Percentiles rank a stretch among this genome's conserved stretches.
phyloP scores from a whole-genome alignment of 2,113 vertebrate genomes.

The Chloroceryle aenea region DNA sequence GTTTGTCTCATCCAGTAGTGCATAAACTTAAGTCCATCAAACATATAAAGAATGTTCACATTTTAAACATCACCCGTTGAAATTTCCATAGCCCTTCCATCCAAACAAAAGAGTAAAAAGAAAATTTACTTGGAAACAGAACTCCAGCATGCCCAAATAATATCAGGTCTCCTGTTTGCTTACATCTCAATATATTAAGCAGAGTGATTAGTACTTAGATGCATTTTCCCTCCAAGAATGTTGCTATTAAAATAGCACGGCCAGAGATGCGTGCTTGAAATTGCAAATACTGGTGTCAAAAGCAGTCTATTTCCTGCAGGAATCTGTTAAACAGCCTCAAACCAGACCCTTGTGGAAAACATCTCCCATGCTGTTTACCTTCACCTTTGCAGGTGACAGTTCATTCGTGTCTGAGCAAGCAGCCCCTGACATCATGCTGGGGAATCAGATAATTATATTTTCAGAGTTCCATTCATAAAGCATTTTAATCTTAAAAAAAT shows the following conservation, averaged over 20 bases:
- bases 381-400: background rate
- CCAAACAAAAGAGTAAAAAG: background rate
- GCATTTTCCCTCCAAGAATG: background rate
- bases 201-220: background rate
- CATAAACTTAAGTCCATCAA: background rate
- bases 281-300: background rate
- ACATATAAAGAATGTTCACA: background rate
- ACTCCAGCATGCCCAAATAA: background rate
- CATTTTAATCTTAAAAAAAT: background rate
- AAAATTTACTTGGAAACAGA: background rate
- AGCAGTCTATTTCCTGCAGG: background rate
- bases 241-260: background rate
- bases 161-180: background rate
- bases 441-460: background rate
- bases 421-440: background rate
- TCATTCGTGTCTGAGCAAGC: background rate
- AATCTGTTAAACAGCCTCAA: background rate
- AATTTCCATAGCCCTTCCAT: background rate
- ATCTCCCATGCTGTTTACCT: background rate
- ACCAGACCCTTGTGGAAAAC: background rate
- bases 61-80: background rate
- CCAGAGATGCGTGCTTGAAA: background rate
- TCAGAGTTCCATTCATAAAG: background rate
- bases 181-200: background rate
- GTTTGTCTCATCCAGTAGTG: background rate